phyloP scores from a whole-genome alignment of 2,888 invertebrate species.

The Idaea biselata region DNA sequence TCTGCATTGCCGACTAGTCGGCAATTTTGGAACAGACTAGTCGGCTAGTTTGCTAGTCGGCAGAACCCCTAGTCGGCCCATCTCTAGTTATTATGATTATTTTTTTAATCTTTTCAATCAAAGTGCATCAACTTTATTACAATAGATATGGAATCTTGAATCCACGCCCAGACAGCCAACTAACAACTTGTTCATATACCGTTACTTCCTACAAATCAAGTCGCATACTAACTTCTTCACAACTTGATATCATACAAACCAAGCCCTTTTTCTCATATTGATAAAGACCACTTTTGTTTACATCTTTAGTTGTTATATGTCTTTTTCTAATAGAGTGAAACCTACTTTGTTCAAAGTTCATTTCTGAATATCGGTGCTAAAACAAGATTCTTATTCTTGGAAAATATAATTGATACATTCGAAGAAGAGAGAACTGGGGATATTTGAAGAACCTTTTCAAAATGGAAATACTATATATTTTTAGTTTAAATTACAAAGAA shows the following conservation, averaged over 20 bases:
- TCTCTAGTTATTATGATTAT: conserved; percentile 12
- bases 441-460: not conserved
- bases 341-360: conserved; percentile 4
- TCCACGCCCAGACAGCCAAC: conserved; percentile 39
- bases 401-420: not conserved
- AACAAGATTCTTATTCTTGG: conserved; percentile 12
- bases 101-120: not conserved
- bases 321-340: conserved; percentile 5
- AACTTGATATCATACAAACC: conserved; percentile 14
- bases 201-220: conserved; percentile 70
- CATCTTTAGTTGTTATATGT: not conserved
- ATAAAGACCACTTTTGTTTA: conserved; percentile 8
- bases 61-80: no score
- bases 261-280: conserved; percentile 5
- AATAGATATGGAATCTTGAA: not conserved
- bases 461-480: no score
- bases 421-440: not conserved
- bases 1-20: no score
- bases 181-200: conserved; percentile 58
- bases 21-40: no score
- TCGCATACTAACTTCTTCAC: conserved; percentile 52
- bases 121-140: not conserved
- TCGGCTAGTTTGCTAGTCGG: no score
- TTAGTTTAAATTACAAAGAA: no score
- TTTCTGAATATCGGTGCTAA: conserved; percentile 3